These are phyloP conservation scores for Gymnobelideus leadbeateri DNA, from an alignment of 2,113 vertebrate species.

Conservation along the genomic window DNA sequence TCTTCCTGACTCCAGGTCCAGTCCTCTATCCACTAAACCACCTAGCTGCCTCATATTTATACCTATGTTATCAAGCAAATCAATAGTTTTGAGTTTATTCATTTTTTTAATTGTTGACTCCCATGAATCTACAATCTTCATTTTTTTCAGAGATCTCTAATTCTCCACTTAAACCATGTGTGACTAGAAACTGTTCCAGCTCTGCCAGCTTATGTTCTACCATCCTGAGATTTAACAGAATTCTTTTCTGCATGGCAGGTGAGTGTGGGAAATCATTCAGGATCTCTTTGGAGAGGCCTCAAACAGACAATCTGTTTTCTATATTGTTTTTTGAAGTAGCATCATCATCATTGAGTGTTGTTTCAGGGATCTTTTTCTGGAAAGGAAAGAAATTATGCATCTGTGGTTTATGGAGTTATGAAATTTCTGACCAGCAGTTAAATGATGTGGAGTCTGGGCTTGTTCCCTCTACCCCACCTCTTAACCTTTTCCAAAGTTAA, in stretches of 20 bases:
- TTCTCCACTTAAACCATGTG: background rate
- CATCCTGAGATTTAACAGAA: constrained; percentile 35
- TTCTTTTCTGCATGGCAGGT: background rate
- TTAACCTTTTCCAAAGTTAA: background rate
- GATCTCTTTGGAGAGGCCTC: background rate
- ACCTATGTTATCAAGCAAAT: background rate
- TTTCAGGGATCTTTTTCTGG: constrained; percentile 13
- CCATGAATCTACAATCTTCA: background rate
- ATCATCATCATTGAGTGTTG: background rate
- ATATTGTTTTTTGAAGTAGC: background rate
- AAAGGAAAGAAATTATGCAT: constrained; percentile 42
- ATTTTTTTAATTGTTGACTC: background rate
- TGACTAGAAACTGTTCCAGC: background rate
- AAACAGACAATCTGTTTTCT: background rate
- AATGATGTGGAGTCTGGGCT: background rate
- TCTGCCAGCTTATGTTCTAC: constrained; percentile 39
- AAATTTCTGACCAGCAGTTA: constrained; percentile 29
- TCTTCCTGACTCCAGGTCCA: background rate
- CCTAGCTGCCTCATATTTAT: background rate
- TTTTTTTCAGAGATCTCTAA: background rate
- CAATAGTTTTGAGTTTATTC: background rate
- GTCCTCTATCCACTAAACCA: background rate
- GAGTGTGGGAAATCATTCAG: constrained; percentile 3
- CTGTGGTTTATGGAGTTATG: constrained; percentile 14
- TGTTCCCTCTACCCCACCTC: background rate